Percentiles rank a stretch among this genome's conserved stretches.
Evolutionary conservation across 2,888 invertebrate genomes (phyloP).

Genomic region (Zaprionus lineosus): DNA sequence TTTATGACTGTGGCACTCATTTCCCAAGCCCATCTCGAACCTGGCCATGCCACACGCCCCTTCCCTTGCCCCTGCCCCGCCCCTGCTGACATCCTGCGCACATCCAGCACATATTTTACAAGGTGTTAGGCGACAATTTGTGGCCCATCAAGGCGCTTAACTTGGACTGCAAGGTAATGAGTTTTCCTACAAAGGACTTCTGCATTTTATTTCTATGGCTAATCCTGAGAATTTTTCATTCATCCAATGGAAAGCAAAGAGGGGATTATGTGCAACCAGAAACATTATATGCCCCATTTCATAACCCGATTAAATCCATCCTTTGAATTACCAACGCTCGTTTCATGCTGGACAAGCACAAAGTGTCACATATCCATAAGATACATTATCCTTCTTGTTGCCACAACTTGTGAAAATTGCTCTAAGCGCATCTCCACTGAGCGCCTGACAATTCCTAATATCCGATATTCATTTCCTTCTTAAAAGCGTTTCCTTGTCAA

Average conservation of each 20-base stretch:
- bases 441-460: slow-evolving; percentile 44
- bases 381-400: slow-evolving; percentile 1
- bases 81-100: too few species aligned
- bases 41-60: too few species aligned
- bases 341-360: not conserved
- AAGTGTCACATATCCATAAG: not conserved
- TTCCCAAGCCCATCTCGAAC: slow-evolving; percentile 20
- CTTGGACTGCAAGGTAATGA: slow-evolving; percentile 47
- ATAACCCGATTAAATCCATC: slow-evolving; percentile 18
- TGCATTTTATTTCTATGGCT: slow-evolving; percentile 24
- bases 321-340: slow-evolving; percentile 17
- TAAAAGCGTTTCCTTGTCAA: slow-evolving; percentile 57
- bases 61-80: too few species aligned
- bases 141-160: slow-evolving; percentile 52
- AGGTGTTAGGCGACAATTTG: slow-evolving; percentile 73
- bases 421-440: slow-evolving; percentile 22
- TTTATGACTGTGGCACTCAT: slow-evolving; percentile 58
- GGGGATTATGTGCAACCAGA: not conserved
- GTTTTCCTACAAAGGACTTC: slow-evolving; percentile 25
- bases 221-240: slow-evolving; percentile 17
- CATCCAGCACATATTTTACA: slow-evolving; percentile 62
- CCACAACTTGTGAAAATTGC: slow-evolving; percentile 20
- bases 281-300: slow-evolving; percentile 17
- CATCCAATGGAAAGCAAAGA: slow-evolving; percentile 4
- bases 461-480: slow-evolving; percentile 49